These are phyloP conservation scores for Malthinus seriepunctatus DNA, from an alignment of 2,888 invertebrate species.

Conservation along the genomic window DNA sequence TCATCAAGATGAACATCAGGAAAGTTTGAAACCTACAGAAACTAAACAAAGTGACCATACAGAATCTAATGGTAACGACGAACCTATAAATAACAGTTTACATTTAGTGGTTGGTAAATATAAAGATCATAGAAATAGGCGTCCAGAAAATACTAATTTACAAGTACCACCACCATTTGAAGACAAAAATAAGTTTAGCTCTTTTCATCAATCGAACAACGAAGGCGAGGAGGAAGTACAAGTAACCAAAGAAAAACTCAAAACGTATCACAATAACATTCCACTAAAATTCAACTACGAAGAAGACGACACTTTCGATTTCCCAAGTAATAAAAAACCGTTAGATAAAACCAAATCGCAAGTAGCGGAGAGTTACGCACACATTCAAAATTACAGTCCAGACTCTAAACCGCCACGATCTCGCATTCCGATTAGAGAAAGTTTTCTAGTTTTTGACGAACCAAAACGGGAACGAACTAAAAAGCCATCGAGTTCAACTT, in stretches of 20 bases:
- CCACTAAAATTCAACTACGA: constrained; percentile 36
- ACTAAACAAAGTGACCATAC: constrained; percentile 8
- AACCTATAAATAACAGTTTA: constrained; percentile 9
- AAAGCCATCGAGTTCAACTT: constrained; percentile 34
- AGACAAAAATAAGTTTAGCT: constrained; percentile 32
- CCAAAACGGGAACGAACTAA: constrained; percentile 16
- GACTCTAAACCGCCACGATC: constrained; percentile 16
- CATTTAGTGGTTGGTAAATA: constrained; percentile 22
- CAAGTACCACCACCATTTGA: constrained; percentile 50
- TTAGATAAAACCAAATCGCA: constrained; percentile 17
- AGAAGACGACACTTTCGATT: neutral
- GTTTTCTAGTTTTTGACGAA: constrained; percentile 11
- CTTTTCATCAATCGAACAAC: constrained; percentile 32
- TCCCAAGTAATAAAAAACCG: constrained; percentile 17
- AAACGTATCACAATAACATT: constrained; percentile 47
- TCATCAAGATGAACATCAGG: constrained; percentile 33
- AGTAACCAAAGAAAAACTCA: constrained; percentile 53
- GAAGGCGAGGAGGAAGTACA: constrained; percentile 45
- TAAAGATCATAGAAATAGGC: constrained; percentile 13
- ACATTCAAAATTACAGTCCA: constrained; percentile 33
- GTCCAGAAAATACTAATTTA: constrained; percentile 45
- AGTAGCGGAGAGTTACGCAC: constrained; percentile 9
- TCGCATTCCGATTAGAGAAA: constrained; percentile 10
- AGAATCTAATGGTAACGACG: constrained; percentile 6
- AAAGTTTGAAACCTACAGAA: constrained; percentile 27